Conservation (phyloP, 2,888 invertebrate genomes). For the Incurvaria masculella region DNA sequence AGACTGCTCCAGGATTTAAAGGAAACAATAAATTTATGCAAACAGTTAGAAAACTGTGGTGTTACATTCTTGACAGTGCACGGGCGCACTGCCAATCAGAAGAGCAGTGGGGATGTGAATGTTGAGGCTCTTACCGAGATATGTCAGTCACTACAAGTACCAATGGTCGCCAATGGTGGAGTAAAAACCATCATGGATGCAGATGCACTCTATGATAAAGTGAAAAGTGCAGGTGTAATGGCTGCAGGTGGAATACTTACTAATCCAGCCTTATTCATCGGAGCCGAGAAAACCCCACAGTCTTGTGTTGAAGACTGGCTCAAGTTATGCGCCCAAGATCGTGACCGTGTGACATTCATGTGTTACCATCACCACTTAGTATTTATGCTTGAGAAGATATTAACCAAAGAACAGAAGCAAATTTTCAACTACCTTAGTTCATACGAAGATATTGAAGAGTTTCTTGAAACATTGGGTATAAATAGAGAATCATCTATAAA, state of each 20-base stretch:
- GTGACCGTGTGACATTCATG: slow-evolving; percentile 69
- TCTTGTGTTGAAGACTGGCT: slow-evolving; percentile 83
- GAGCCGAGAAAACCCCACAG: slow-evolving; percentile 64
- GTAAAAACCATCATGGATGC: slow-evolving; percentile 73
- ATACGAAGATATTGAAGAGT: slow-evolving; percentile 66
- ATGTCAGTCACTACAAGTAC: slow-evolving; percentile 68
- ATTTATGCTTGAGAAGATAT: slow-evolving; percentile 87
- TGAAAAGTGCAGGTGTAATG: slow-evolving; percentile 87
- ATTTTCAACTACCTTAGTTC: slow-evolving; percentile 75
- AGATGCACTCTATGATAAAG: slow-evolving; percentile 57
- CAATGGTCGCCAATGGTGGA: slow-evolving; percentile 93
- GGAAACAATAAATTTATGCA: slow-evolving; percentile 76
- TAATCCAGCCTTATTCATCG: slow-evolving; percentile 89
- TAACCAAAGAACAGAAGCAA: slow-evolving; percentile 68
- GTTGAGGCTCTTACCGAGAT: slow-evolving; percentile 67
- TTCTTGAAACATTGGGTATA: slow-evolving; percentile 59
- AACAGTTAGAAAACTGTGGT: slow-evolving; percentile 80
- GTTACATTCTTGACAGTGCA: slow-evolving; percentile 87
- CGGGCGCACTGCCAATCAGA: slow-evolving; percentile 83
- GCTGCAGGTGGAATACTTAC: slow-evolving; percentile 84
- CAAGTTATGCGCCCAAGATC: slow-evolving; percentile 59
- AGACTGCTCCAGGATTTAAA: slow-evolving; percentile 69
- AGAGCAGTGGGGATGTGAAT: slow-evolving; percentile 71
- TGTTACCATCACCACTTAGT: slow-evolving; percentile 95
- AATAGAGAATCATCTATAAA: slow-evolving; percentile 31